These are phyloP conservation scores for Drosophila pallidifrons DNA, from an alignment of 1,140 invertebrate genomes.

Conservation along the genomic window DNA sequence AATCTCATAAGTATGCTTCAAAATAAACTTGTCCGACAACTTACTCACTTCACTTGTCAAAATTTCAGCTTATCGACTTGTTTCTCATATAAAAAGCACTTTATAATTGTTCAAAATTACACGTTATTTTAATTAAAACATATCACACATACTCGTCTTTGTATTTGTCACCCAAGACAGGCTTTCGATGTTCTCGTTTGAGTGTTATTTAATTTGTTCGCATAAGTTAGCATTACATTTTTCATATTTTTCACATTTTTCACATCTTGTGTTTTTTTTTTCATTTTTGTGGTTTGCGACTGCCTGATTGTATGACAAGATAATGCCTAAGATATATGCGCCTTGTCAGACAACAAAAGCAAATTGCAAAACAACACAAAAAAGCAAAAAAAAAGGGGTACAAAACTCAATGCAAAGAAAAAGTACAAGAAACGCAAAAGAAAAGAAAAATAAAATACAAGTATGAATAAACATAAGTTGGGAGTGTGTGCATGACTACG, in stretches of 20 bases:
- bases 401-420: slow-evolving; percentile 32
- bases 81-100: too few relatives aligned
- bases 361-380: slow-evolving; percentile 47
- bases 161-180: not conserved
- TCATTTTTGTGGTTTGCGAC: slow-evolving; percentile 10
- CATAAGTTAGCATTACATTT: slow-evolving; percentile 28
- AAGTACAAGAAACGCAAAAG: not conserved
- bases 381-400: slow-evolving; percentile 19
- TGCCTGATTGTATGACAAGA: slow-evolving; percentile 75
- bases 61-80: too few relatives aligned
- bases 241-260: slow-evolving; percentile 44
- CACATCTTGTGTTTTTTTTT: too few relatives aligned
- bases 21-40: too few relatives aligned
- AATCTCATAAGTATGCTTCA: too few relatives aligned
- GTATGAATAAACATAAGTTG: not conserved
- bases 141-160: too few relatives aligned
- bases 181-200: slow-evolving; percentile 24
- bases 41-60: too few relatives aligned
- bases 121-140: too few relatives aligned
- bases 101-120: too few relatives aligned
- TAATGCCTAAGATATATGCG: slow-evolving; percentile 76
- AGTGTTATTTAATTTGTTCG: slow-evolving; percentile 40
- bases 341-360: slow-evolving; percentile 59
- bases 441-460: not conserved
- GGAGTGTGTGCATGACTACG: too few relatives aligned